Conservation (phyloP, 2,113 vertebrate species). For the Antigone vipio region DNA sequence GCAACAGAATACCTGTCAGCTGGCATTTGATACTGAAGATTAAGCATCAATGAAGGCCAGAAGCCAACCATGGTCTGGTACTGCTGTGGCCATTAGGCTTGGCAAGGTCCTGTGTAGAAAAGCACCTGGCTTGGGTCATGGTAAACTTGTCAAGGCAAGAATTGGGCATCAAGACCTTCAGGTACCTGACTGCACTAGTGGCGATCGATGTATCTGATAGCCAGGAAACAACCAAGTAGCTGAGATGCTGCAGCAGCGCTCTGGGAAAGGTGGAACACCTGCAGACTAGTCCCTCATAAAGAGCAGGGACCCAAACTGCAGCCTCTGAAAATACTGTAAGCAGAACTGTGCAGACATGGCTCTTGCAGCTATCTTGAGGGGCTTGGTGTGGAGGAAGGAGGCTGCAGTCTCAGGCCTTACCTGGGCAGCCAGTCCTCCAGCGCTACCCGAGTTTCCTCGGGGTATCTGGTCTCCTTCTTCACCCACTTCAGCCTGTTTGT, state of each 20-base stretch:
- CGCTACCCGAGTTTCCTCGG: conserved; percentile 83
- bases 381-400: background rate
- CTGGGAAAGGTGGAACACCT: background rate
- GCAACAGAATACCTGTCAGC: background rate
- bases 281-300: background rate
- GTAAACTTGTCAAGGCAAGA: background rate
- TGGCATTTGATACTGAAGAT: background rate
- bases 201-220: background rate
- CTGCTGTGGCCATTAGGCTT: background rate
- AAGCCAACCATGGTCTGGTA: background rate
- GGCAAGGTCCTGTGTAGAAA: background rate
- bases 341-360: background rate
- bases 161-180: background rate
- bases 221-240: background rate
- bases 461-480: conserved; percentile 78
- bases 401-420: conserved; percentile 59
- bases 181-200: background rate
- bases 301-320: background rate
- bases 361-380: background rate
- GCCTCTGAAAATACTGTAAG: background rate
- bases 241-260: background rate
- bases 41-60: background rate
- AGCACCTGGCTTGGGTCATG: background rate
- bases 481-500: conserved; percentile 89
- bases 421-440: conserved; percentile 94